Percentiles rank a stretch among this genome's conserved stretches.
These are phyloP conservation scores for Brachionus manjavacas DNA, from an alignment of 1,140 invertebrate genomes.

Conservation along the genomic window DNA sequence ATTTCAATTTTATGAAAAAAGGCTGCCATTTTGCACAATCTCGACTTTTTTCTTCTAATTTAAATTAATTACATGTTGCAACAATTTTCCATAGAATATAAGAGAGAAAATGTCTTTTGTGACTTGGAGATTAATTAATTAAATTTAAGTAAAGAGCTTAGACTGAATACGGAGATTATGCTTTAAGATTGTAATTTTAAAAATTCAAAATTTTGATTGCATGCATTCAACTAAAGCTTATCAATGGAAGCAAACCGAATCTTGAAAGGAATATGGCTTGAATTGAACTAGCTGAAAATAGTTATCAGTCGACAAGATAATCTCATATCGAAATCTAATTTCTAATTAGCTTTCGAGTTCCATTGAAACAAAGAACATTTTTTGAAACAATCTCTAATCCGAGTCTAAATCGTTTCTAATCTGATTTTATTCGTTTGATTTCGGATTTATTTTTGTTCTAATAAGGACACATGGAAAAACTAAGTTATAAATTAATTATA, in stretches of 20 bases:
- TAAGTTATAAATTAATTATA: slow-evolving; percentile 13
- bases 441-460: neutral
- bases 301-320: neutral
- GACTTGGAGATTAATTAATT: no score
- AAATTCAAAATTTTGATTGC: neutral
- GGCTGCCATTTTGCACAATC: no score
- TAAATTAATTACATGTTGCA: no score
- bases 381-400: neutral
- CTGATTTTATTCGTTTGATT: slow-evolving; percentile 39
- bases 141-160: neutral
- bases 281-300: neutral
- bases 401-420: neutral
- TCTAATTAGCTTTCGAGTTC: neutral
- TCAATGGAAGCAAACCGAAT: neutral
- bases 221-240: neutral
- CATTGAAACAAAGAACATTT: neutral
- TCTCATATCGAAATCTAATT: neutral
- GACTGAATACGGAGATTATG: neutral
- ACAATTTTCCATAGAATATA: no score
- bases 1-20: no score
- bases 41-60: no score
- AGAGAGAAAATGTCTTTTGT: no score
- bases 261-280: neutral
- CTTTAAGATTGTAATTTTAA: neutral
- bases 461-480: neutral